These are phyloP conservation scores for Stegophylla sp. DNA, from an alignment of 2,888 invertebrate genomes.

Conservation along the genomic window DNA sequence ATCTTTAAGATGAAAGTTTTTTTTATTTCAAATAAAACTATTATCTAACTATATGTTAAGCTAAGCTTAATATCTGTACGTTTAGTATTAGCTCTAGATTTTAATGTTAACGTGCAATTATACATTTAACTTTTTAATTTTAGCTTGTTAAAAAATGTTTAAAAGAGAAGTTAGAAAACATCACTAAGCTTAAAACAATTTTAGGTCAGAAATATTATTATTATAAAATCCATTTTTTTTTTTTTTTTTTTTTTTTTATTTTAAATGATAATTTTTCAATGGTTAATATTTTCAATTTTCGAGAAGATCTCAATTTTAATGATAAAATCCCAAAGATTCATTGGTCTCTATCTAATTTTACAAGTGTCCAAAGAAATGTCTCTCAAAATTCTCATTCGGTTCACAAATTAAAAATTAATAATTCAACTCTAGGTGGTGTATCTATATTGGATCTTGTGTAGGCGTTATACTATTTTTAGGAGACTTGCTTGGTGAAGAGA, in stretches of 20 bases:
- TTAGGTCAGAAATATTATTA: conserved; percentile 1
- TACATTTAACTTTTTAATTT: conserved; percentile 52
- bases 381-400: conserved; percentile 6
- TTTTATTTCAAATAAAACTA: background rate
- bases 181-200: conserved; percentile 30
- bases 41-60: conserved; percentile 7
- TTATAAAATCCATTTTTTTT: background rate
- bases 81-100: conserved; percentile 48
- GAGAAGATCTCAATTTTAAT: conserved; percentile 56
- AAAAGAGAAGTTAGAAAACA: conserved; percentile 22
- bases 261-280: conserved; percentile 17
- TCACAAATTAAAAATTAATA: conserved; percentile 36
- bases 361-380: conserved; percentile 36
- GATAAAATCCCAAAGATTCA: conserved; percentile 56
- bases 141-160: conserved; percentile 31
- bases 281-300: conserved; percentile 38
- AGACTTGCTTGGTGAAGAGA: conserved; percentile 1
- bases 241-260: conserved; percentile 25
- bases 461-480: background rate
- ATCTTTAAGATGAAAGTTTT: conserved; percentile 18
- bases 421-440: conserved; percentile 19
- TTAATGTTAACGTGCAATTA: conserved; percentile 58
- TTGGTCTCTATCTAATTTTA: conserved; percentile 56
- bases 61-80: conserved; percentile 13
- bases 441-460: background rate